Base-by-base conservation (phyloP, 2,888 invertebrate genomes). In the Lucinisca nassula region DNA sequence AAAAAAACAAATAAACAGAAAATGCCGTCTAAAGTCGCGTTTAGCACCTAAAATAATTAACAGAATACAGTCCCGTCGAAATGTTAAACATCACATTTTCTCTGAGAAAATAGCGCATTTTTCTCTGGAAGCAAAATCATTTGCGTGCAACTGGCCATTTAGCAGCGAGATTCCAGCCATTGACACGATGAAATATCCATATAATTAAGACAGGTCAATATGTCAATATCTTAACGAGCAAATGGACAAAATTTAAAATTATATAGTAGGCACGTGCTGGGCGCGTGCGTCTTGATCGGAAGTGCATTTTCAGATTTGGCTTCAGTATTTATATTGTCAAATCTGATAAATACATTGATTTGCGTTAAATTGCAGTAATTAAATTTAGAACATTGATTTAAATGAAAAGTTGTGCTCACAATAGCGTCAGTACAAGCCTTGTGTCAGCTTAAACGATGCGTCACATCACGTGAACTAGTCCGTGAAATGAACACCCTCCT, bases 211-310 rank as follows among this genome's bases (percentile, higher is more conserved):
- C 49, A 70, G 38, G 82, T 76, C 82, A 76, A 76, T 76, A 82
- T 82, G 76, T 76, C 82, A 67, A 61, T 76, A 76, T 70, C 67
- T 38, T 35, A 55, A 67, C 67, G 49, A 82, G 76, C 82, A 82
- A 82, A 70, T 81, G 81, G 76, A 82, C 82, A 82, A 61, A 61
- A 67, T 67, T 67, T 67, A 67, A 67, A 67, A 67, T 67, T 67
- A 67, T 67, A 67, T 67, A 67, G 67, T 35, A 67, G 17, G 35
- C 67, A 21, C 67, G 67, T 67, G 67, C 35, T 1, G 17, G 67
- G 35, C 67, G 35, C 67, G 67, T 67, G 67, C 67, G 21, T 67
- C 67, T 21, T 67, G 35, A 35, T 67, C 10, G 67, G 17, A 35
- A 67, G 67, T 67, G 67, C 67, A 67, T 67, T 67, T 67, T 67